A percentile compares a stretch with the other conserved stretches of the same genome.
Evolutionary conservation across 2,797 vertebrate genomes (phyloP).

Genomic region (Anas georgica): DNA sequence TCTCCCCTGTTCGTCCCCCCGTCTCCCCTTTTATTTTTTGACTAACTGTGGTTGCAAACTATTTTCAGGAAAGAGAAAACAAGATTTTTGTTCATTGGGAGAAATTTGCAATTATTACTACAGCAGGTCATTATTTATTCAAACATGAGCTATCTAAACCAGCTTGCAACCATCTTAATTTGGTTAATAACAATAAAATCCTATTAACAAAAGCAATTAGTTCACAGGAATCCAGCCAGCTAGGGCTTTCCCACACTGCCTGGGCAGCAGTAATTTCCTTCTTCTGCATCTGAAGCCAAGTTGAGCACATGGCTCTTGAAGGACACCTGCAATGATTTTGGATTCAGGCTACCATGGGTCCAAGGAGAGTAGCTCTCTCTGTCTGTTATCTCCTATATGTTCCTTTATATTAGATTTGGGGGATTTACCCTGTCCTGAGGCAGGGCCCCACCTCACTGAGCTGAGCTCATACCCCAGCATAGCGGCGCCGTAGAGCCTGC

Average conservation of each 20-base stretch:
- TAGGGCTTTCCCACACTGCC: neutral
- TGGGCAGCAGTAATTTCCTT: neutral
- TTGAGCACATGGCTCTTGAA: accelerated
- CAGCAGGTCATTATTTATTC: constrained; percentile 7
- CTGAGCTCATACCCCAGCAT: neutral
- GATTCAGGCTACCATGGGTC: accelerated
- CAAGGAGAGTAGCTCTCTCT: neutral
- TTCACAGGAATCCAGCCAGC: neutral
- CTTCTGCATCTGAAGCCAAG: neutral
- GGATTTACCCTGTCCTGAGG: accelerated
- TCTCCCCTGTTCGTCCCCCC: too few species aligned
- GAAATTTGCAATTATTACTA: neutral
- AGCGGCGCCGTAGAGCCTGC: neutral
- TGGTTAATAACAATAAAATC: constrained; percentile 10
- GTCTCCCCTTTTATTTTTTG: neutral
- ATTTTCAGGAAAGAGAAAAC: neutral
- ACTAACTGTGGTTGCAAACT: neutral
- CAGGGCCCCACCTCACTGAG: accelerated
- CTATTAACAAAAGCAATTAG: constrained; percentile 6
- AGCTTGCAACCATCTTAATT: neutral
- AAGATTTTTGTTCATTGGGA: neutral
- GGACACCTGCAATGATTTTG: neutral
- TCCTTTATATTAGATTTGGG: neutral
- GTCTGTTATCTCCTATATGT: accelerated
- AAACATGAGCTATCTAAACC: neutral